Evolutionary conservation across 2,113 vertebrate genomes (phyloP), one percentile per base, ranked within the genome.

Genomic region (Trogon melanurus): DNA sequence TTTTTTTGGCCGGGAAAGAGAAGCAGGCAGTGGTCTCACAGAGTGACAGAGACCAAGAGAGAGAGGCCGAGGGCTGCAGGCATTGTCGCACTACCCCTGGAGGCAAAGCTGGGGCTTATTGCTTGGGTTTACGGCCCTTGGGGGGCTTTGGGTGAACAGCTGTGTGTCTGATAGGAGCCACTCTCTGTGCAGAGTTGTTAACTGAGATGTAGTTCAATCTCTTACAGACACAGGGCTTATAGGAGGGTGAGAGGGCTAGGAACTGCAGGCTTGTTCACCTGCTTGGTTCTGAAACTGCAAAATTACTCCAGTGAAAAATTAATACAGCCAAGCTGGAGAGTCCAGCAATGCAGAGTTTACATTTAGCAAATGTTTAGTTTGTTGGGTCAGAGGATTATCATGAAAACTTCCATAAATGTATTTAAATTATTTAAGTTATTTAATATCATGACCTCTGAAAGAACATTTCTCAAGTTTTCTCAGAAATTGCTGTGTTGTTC

Each of bases 151-250:
- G 26, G 19, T 29, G 44, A 78, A 23, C 7, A 81, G n/a, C 45
- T 32, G 2, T 27, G 27, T 19, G 23, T 90, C 53, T 66, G 57
- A 12, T 66, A 27, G 25, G 47, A 88, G n/a, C 45, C 1, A 1
- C 21, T 47, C 10, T 64, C 47, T 38, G 26, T 34, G 57, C 13
- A 48, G 5, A 22, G 13, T 18, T 53, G 53, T 21, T 30, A 76
- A 4, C 34, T n/a, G 45, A 32, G 50, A 12, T 2, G 7, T 32
- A 0, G 0, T 22, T n/a, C 60, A 45, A 70, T 25, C 14, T 9
- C 23, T 85, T 79, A 34, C 9, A 48, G 32, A 32, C n/a, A 22
- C 0, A 1, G 29, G 13, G 8, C 36, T 22, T 38, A 2, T 53
- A 44, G n/a, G n/a, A 62, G n/a, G 3, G 7, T 30, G 29, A 48